Evolutionary conservation across 1,140 invertebrate species (phyloP).

Genomic region (Leptinotarsa lineolata): DNA sequence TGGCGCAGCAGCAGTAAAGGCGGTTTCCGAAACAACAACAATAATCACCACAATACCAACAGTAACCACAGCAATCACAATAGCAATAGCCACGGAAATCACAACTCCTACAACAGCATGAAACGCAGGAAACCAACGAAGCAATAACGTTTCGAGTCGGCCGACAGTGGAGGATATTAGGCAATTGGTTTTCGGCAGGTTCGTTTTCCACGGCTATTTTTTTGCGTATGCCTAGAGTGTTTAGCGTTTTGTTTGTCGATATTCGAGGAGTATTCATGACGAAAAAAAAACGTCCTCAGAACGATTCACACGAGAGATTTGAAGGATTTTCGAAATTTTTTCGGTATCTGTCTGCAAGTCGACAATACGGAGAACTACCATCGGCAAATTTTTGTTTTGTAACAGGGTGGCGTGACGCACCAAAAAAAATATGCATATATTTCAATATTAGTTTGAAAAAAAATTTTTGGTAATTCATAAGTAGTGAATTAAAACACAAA

Average conservation of each 20-base stretch:
- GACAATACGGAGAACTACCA: neutral
- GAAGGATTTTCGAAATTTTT: neutral
- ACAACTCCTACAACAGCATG: constrained; percentile 33
- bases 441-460: constrained; percentile 10
- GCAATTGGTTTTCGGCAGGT: neutral
- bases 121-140: constrained; percentile 45
- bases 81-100: constrained; percentile 17
- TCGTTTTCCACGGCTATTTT: neutral
- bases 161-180: neutral
- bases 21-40: neutral
- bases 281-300: neutral
- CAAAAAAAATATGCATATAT: constrained; percentile 12
- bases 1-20: constrained; percentile 25
- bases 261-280: neutral
- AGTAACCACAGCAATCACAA: constrained; percentile 23
- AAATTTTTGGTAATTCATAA: neutral
- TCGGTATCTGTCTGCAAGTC: neutral
- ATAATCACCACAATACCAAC: neutral
- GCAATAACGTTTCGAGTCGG: constrained; percentile 28
- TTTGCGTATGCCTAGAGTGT: neutral
- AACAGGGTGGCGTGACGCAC: neutral
- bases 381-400: neutral
- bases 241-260: constrained; percentile 1
- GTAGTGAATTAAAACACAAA: neutral
- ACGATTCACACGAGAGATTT: neutral